Evolutionary conservation across 2,797 vertebrate genomes (phyloP), one percentile per base, ranked within the genome.

Genomic region (Enteromius radiatus): DNA sequence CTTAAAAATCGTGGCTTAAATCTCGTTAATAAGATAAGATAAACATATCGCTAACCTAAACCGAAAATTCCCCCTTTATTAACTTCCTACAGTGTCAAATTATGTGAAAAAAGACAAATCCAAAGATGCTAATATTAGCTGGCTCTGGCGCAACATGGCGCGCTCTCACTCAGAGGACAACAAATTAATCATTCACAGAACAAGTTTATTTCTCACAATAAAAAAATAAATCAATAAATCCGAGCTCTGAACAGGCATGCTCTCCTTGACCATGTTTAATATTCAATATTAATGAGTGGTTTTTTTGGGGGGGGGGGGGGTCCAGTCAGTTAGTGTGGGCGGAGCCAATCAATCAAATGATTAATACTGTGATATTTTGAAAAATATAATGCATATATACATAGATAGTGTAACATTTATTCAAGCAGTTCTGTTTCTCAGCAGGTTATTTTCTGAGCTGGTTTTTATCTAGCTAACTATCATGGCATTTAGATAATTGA

Each of bases 391-490:
- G 8, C 36, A 38, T 38, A 9, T 1, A 38, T 38, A 38, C 8
- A 38, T 38, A 38, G 2, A 38, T 38, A 31, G 38, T 41, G 38
- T 41, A 41, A 41, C 14, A 75, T 59, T 56, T 38, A n/a, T 75
- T 56, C n/a, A 26, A 41, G 23, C 73, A 26, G 33, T 41, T 59
- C 28, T 7, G 26, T 76, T 15, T 41, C 14, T 59, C 71, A 75
- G 38, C 71, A 43, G 28, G 21, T 23, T 65, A 26, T 43, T 61
- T 65, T 74, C 43, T 14, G 38, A 41, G 47, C 49, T 71, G 75
- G 45, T 71, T 63, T 78, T 63, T 47, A 77, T 61, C 56, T 78
- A 70, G 73, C 70, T 17, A 56, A 19, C 19, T 71, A 67, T 52
- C 54, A 64, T 45, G 10, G 15, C 38, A 65, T 43, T 69, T 45